These are phyloP conservation scores for Trileptium ribeirensis DNA, from an alignment of 2,888 invertebrate genomes.

Conservation along the genomic window DNA sequence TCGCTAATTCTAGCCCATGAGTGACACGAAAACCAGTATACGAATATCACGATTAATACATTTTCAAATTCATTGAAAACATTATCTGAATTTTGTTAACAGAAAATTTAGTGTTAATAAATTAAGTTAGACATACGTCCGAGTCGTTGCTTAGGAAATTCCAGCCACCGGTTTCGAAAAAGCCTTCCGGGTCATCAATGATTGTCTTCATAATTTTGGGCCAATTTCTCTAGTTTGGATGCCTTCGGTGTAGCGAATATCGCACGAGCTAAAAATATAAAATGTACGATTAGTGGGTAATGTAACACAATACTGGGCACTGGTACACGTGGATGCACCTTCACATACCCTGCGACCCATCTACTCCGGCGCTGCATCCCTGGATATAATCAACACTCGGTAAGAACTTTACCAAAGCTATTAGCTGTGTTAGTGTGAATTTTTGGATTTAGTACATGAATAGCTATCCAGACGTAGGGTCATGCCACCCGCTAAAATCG, in stretches of 20 bases:
- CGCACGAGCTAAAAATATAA: slow-evolving; percentile 70
- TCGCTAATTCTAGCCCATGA: slow-evolving; percentile 15
- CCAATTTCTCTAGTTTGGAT: slow-evolving; percentile 98
- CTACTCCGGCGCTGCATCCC: no score
- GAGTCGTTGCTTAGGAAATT: slow-evolving; percentile 93
- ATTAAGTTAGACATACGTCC: slow-evolving; percentile 41
- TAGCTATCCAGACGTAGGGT: no score
- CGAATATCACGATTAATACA: background rate
- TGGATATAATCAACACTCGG: no score
- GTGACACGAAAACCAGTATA: background rate
- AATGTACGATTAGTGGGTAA: no score
- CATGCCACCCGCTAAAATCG: no score
- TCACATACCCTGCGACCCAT: no score
- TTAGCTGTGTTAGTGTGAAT: no score
- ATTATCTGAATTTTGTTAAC: background rate
- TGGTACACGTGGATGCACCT: no score
- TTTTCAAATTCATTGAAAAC: background rate
- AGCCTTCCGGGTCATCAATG: slow-evolving; percentile 93
- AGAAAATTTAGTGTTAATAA: background rate
- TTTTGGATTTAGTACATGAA: no score
- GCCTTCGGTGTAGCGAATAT: slow-evolving; percentile 93
- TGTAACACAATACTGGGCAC: no score
- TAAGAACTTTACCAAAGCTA: no score
- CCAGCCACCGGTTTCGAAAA: slow-evolving; percentile 98
- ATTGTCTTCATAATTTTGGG: slow-evolving; percentile 99